Evolutionary conservation across 2,888 invertebrate species (phyloP).

Genomic region (Spatulosminthurus flaviceps): DNA sequence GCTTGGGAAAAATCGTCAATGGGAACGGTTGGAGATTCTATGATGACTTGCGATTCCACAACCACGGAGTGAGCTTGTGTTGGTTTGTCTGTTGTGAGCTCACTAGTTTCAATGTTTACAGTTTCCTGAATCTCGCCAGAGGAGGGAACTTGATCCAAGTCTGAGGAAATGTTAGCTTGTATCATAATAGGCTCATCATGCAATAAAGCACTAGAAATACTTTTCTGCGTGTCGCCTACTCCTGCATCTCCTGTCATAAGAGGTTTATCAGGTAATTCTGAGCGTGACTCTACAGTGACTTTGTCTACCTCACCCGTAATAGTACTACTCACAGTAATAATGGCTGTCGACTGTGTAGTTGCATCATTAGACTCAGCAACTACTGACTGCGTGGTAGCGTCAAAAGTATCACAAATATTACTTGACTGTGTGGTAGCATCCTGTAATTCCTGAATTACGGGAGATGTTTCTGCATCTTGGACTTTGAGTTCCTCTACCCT

Average conservation of each 20-base stretch:
- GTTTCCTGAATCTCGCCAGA: no score
- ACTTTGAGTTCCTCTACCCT: not conserved
- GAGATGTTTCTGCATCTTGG: conserved; percentile 10
- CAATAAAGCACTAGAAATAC: conserved; percentile 14
- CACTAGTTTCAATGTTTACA: not conserved
- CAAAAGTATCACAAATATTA: conserved; percentile 28
- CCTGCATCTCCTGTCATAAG: conserved; percentile 20
- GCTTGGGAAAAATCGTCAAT: not conserved
- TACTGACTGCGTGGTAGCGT: conserved; percentile 22
- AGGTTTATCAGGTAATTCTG: not conserved
- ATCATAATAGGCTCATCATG: not conserved
- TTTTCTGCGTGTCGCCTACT: not conserved
- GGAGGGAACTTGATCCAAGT: not conserved
- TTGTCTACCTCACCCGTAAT: conserved; percentile 4
- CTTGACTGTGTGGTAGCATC: conserved; percentile 36
- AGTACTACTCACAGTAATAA: not conserved
- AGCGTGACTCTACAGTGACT: not conserved
- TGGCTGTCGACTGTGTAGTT: conserved; percentile 28
- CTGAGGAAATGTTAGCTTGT: conserved; percentile 14
- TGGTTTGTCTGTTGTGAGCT: not conserved
- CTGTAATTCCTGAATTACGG: not conserved
- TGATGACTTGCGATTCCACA: not conserved
- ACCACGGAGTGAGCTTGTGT: not conserved
- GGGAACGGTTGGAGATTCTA: not conserved
- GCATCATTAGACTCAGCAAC: conserved; percentile 14